Percentiles rank a stretch among this genome's conserved stretches.
phyloP scores from a whole-genome alignment of 2,113 vertebrate species.

The Pachypanchax playfairii region DNA sequence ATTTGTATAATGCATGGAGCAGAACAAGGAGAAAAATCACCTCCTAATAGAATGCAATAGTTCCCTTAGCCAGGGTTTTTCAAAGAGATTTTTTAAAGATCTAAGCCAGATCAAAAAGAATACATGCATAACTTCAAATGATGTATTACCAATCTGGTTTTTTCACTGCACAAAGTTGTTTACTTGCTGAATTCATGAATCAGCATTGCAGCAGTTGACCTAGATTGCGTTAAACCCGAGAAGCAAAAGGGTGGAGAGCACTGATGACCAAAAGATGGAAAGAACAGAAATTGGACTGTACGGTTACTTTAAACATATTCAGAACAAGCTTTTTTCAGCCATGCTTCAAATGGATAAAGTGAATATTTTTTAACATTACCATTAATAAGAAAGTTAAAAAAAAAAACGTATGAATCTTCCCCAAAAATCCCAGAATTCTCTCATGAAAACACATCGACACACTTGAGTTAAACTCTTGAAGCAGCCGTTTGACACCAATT shows the following conservation, averaged over 20 bases:
- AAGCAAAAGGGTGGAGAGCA: slow-evolving; percentile 31
- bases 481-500: too few species aligned
- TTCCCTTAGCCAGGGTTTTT: slow-evolving; percentile 14
- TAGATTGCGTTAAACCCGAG: slow-evolving; percentile 40
- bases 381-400: too few species aligned
- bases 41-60: slow-evolving; percentile 17
- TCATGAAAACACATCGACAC: too few species aligned
- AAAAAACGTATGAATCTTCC: too few species aligned
- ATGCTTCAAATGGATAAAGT: too few species aligned
- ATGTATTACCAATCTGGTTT: slow-evolving; percentile 50
- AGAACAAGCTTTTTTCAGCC: too few species aligned
- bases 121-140: slow-evolving; percentile 49
- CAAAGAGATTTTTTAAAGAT: slow-evolving; percentile 25
- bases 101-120: slow-evolving; percentile 60
- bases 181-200: slow-evolving; percentile 54
- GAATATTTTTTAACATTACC: too few species aligned
- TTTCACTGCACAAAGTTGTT: slow-evolving; percentile 36
- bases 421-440: too few species aligned
- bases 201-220: slow-evolving; percentile 55
- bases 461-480: too few species aligned
- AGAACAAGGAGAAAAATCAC: background rate
- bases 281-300: too few species aligned
- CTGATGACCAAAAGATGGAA: slow-evolving; percentile 30
- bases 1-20: slow-evolving; percentile 25
- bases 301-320: too few species aligned